A percentile compares a stretch with the other conserved stretches of the same genome.
phyloP scores from a whole-genome alignment of 2,888 invertebrate species.

The Halictus quadricinctus region DNA sequence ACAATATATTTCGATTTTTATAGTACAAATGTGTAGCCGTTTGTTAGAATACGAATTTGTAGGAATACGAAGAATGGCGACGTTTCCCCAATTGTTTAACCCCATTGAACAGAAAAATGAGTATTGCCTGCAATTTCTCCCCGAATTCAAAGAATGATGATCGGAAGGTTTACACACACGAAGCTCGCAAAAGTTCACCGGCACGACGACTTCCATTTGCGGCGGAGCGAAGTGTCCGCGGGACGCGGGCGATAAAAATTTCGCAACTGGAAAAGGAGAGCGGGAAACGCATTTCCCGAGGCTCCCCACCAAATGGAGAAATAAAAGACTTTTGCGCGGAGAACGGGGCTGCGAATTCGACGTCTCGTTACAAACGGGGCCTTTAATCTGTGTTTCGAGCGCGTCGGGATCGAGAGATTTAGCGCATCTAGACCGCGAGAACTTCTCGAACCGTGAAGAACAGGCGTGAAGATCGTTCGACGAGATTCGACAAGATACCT shows the following conservation, averaged over 20 bases:
- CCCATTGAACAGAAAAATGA: not conserved
- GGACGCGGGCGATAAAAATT: conserved; percentile 22
- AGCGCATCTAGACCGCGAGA: conserved; percentile 19
- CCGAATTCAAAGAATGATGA: not conserved
- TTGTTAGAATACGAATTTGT: too few relatives aligned
- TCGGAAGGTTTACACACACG: not conserved
- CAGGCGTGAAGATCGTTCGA: not conserved
- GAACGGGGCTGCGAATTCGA: not conserved
- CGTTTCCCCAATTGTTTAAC: not conserved
- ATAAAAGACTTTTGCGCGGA: not conserved
- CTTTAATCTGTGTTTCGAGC: conserved; percentile 38
- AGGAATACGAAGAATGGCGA: not conserved
- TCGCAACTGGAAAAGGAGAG: not conserved
- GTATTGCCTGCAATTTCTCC: not conserved
- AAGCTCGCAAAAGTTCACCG: not conserved
- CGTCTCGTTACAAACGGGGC: conserved; percentile 12
- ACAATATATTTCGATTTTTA: too few relatives aligned
- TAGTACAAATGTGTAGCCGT: too few relatives aligned
- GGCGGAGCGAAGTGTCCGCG: not conserved
- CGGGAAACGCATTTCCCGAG: conserved; percentile 23
- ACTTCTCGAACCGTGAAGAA: conserved; percentile 2
- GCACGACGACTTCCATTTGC: not conserved
- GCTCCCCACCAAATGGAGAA: not conserved
- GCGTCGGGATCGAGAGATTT: conserved; percentile 28
- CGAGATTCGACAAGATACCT: not conserved